Evolutionary conservation across 2,797 vertebrate species (phyloP).

Genomic region (Cuniculus paca): DNA sequence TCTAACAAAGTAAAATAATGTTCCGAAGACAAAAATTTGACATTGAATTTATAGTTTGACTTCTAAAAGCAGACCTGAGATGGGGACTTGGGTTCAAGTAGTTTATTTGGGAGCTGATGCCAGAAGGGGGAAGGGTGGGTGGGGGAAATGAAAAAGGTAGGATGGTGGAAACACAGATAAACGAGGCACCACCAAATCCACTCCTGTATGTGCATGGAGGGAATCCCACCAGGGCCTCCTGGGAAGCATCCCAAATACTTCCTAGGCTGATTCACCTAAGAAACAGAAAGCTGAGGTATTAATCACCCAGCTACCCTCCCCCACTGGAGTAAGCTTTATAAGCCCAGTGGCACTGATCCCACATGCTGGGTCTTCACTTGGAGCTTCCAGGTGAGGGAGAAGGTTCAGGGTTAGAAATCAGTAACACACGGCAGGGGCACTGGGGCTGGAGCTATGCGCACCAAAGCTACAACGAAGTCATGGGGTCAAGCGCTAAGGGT

Average conservation of each 20-base stretch:
- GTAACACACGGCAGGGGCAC: background rate
- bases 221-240: background rate
- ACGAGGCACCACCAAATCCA: background rate
- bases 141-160: background rate
- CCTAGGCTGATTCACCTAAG: background rate
- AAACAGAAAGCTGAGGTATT: background rate
- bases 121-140: background rate
- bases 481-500: too few relatives aligned
- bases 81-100: background rate
- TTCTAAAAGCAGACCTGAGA: background rate
- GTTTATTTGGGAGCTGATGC: background rate
- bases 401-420: background rate
- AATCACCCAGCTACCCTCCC: background rate
- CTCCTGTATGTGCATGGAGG: background rate
- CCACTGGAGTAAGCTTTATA: background rate
- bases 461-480: background rate
- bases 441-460: background rate
- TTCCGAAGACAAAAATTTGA: slow-evolving; percentile 30
- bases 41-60: background rate
- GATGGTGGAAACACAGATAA: background rate
- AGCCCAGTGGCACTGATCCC: background rate
- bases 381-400: background rate
- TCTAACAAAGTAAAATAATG: slow-evolving; percentile 17
- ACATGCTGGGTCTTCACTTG: background rate
- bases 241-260: background rate